Evolutionary conservation across 2,113 vertebrate species (phyloP).

Genomic region (Phyllostomus discolor): DNA sequence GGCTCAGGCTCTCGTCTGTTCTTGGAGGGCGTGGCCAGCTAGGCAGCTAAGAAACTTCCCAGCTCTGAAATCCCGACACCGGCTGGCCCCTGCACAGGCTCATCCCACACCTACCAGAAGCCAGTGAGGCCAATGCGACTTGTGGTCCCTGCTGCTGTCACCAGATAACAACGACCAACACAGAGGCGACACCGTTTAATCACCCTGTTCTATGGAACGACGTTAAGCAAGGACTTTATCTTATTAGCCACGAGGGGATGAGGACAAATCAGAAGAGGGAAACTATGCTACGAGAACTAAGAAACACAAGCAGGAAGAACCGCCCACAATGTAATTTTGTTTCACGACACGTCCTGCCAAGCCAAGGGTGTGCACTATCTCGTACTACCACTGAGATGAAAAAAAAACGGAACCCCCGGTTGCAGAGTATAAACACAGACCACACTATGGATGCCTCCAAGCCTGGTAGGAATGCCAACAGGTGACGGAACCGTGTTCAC

Average conservation of each 20-base stretch:
- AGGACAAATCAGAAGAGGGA: neutral
- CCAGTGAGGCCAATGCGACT: neutral
- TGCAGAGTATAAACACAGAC: neutral
- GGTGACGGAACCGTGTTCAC: neutral
- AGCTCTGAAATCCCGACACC: neutral
- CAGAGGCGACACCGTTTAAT: neutral
- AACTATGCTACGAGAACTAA: neutral
- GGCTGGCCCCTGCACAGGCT: neutral
- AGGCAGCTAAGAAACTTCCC: neutral
- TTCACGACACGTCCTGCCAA: neutral
- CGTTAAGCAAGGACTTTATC: neutral
- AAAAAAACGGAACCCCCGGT: neutral
- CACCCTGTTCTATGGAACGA: neutral
- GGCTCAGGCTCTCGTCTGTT: no score
- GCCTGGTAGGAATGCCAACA: neutral
- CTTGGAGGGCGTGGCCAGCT: neutral
- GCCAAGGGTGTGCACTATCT: neutral
- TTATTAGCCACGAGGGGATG: neutral
- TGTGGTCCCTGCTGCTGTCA: neutral
- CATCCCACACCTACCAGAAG: neutral
- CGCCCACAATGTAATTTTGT: neutral
- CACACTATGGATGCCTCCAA: neutral
- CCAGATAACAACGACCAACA: neutral
- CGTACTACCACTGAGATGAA: neutral
- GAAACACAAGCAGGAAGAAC: neutral